Percentiles rank a stretch among this genome's conserved stretches.
Conservation (phyloP, 2,113 vertebrate species). For the Struthidea cinerea region DNA sequence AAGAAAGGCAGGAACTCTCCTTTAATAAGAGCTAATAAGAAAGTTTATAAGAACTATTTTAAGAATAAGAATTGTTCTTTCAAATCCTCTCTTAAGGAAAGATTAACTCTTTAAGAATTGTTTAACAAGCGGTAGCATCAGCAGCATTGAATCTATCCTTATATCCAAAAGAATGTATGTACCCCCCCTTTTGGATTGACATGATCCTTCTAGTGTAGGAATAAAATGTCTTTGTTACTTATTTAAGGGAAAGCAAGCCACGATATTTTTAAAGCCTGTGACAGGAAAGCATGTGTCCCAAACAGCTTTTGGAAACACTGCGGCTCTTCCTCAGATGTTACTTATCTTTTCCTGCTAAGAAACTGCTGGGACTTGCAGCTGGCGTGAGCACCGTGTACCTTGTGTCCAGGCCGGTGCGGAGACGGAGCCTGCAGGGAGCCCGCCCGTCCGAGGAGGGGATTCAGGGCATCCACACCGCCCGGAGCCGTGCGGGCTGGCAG, state of each 20-base stretch:
- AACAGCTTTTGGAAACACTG: not conserved
- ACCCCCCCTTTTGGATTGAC: not conserved
- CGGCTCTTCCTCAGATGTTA: constrained; percentile 33
- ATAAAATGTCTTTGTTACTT: not conserved
- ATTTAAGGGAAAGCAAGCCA: not conserved
- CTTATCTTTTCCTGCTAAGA: constrained; percentile 52
- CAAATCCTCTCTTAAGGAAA: not conserved
- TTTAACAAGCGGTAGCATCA: not conserved
- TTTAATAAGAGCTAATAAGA: constrained; percentile 28
- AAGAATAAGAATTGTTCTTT: not conserved
- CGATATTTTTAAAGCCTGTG: not conserved
- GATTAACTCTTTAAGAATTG: not conserved
- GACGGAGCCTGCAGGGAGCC: not conserved
- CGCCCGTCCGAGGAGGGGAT: not conserved
- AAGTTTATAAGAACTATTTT: constrained; percentile 31
- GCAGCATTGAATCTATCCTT: not conserved
- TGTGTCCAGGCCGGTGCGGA: not conserved
- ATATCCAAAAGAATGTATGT: not conserved
- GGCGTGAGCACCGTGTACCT: not conserved
- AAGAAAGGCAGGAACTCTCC: constrained; percentile 34
- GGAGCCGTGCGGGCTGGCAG: not conserved
- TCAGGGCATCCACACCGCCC: not conserved
- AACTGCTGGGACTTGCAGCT: not conserved
- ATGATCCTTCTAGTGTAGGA: not conserved
- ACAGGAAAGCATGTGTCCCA: not conserved